A percentile compares a stretch with the other conserved stretches of the same genome.
These are phyloP conservation scores for Carassius gibelio DNA, from an alignment of 2,113 vertebrate species.

Conservation along the genomic window DNA sequence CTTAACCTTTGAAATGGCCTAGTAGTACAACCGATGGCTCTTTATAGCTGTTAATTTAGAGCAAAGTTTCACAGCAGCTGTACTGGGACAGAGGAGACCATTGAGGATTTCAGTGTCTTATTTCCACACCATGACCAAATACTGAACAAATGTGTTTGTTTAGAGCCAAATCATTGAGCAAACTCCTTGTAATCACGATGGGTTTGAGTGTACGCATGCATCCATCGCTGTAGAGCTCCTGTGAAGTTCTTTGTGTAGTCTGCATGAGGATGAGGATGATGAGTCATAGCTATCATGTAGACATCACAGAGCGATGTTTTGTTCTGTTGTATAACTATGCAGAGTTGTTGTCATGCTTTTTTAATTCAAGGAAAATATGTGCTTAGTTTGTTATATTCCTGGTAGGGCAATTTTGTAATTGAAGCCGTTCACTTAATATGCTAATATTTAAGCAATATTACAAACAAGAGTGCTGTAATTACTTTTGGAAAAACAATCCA, in stretches of 20 bases:
- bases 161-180: conserved; percentile 39
- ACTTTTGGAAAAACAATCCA: not conserved
- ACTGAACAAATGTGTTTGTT: conserved; percentile 44
- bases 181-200: conserved; percentile 13
- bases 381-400: not conserved
- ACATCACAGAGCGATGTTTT: not conserved
- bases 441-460: not conserved
- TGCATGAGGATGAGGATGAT: not conserved
- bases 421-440: not conserved
- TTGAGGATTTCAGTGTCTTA: not conserved
- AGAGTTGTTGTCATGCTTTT: not conserved
- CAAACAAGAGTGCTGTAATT: not conserved
- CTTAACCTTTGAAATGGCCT: conserved; percentile 11
- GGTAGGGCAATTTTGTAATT: not conserved
- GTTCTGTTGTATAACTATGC: not conserved
- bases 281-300: not conserved
- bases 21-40: not conserved
- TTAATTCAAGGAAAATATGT: not conserved
- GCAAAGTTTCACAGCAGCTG: conserved; percentile 34
- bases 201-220: not conserved
- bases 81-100: conserved; percentile 32
- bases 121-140: conserved; percentile 24
- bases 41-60: conserved; percentile 21
- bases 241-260: not conserved
- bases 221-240: not conserved